Base-by-base conservation (phyloP, 2,113 vertebrate species). In the Sylvia atricapilla region DNA sequence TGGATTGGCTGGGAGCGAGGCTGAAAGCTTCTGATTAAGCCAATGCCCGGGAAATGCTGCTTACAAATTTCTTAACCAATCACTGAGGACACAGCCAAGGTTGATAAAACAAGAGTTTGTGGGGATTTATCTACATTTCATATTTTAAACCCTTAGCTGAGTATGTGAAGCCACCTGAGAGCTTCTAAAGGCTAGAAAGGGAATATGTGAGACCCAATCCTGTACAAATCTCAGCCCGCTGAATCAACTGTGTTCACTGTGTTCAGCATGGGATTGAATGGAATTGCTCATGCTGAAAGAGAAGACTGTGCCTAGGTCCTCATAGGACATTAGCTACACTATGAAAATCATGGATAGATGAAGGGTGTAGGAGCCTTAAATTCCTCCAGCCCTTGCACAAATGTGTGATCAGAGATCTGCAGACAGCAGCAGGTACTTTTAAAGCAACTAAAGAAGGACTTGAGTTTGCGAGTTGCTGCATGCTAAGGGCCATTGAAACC, bases 61-160 rank as follows among this genome's bases (percentile, higher is more conserved):
- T 75, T 67, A 19, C 46, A 56, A 80, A 89, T 39, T 67, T 92
- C 72, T 93, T 63, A 73, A 25, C 73, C 70, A 64, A 52, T 84
- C 85, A 24, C 66, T 0, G 17, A 67, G 64, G 60, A 72, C 47
- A 75, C 63, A 86, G 59, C 20, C 44, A 44, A 90, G 27, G 60
- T 58, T 92, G 92, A 70, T 81, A 83, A 86, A 95, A 37, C 62
- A 86, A 90, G 25, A 6, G 69, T 92, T 86, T 76, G 74, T 43
- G 41, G 37, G 64, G 86, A 84, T 86, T 95, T 95, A 94, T 78
- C 87, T 96, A 90, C 91, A 69, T 84, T 91, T 85, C 66, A 47
- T 75, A 46, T 92, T 93, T 95, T 72, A 93, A 93, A 89, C 69
- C 87, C 76, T 66, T 64, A 72, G n/a, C 31, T 75, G 72, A n/a